These are phyloP conservation scores for Antheraea pernyi DNA, from an alignment of 1,140 invertebrate species.

Conservation along the genomic window DNA sequence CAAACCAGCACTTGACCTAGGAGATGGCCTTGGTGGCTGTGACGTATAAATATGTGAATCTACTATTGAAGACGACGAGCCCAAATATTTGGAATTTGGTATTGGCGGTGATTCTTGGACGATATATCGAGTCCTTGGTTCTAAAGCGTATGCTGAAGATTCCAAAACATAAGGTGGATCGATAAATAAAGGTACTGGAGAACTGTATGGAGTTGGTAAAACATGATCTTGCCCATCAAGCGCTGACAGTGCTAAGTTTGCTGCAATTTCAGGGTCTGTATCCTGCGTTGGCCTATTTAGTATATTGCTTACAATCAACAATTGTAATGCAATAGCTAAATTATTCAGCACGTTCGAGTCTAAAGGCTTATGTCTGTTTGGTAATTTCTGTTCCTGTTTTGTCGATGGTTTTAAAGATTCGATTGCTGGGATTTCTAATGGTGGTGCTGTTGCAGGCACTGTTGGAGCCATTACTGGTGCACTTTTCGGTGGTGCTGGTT, in stretches of 20 bases:
- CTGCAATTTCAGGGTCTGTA: neutral
- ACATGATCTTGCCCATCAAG: neutral
- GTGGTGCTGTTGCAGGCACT: neutral
- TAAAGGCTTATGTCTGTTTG: slow-evolving; percentile 16
- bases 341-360: slow-evolving; percentile 58
- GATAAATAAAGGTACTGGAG: neutral
- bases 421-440: neutral
- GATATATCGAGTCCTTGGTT: slow-evolving; percentile 2
- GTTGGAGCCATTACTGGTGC: neutral
- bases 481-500: neutral
- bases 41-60: slow-evolving; percentile 14
- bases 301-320: slow-evolving; percentile 61
- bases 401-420: neutral
- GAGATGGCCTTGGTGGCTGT: neutral
- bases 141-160: slow-evolving; percentile 13
- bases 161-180: neutral
- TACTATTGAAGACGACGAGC: slow-evolving; percentile 25
- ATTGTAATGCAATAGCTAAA: slow-evolving; percentile 59
- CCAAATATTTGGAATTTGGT: slow-evolving; percentile 50
- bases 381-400: neutral
- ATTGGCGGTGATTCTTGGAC: neutral
- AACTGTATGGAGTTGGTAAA: neutral
- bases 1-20: slow-evolving; percentile 35
- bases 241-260: neutral
- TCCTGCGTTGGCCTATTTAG: slow-evolving; percentile 37